phyloP scores from a whole-genome alignment of 2,888 invertebrate species.

The Notocelia uddmanniana region DNA sequence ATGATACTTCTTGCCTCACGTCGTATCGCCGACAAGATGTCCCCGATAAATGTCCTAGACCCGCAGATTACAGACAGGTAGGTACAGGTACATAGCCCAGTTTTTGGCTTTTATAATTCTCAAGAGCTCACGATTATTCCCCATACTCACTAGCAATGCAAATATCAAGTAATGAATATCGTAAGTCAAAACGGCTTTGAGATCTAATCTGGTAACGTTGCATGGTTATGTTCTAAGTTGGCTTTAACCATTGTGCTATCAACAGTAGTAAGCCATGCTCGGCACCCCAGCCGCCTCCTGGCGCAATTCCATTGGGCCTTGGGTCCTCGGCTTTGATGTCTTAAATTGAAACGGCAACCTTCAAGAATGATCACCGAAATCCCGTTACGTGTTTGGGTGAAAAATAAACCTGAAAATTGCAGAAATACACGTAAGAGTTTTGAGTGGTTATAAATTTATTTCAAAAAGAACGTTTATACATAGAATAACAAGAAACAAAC shows the following conservation, averaged over 20 bases:
- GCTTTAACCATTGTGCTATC: conserved; percentile 51
- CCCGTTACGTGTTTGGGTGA: conserved; percentile 56
- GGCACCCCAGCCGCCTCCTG: conserved; percentile 53
- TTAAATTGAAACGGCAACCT: conserved; percentile 59
- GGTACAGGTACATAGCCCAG: no score
- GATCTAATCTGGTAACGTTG: background rate
- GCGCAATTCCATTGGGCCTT: conserved; percentile 64
- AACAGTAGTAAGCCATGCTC: conserved; percentile 53
- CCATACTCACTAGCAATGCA: no score
- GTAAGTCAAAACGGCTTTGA: background rate
- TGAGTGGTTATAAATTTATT: background rate
- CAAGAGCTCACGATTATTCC: no score
- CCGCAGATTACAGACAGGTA: no score
- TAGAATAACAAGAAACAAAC: no score
- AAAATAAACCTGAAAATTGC: conserved; percentile 41
- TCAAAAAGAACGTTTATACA: no score
- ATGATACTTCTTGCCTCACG: no score
- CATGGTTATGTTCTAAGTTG: conserved; percentile 51
- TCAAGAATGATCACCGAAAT: conserved; percentile 58
- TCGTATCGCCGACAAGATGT: no score
- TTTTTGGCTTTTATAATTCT: no score
- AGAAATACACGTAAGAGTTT: background rate
- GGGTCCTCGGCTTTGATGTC: conserved; percentile 56
- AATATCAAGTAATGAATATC: background rate
- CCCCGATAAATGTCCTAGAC: no score